Base-by-base conservation (phyloP, 2,888 invertebrate genomes). In the Pandemis corylana region DNA sequence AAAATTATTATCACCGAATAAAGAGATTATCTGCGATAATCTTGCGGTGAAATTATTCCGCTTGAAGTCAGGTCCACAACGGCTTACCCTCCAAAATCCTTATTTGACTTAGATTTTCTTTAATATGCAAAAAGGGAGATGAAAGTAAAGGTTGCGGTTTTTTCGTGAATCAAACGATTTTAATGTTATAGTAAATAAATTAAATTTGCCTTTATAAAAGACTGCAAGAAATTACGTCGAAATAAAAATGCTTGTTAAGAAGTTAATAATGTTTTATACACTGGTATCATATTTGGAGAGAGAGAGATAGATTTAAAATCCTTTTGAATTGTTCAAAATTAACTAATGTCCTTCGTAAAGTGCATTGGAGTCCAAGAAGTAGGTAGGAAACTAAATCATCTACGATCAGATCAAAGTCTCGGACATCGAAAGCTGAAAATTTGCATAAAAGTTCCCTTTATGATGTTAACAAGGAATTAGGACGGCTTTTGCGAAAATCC, bases 1-100 rank as follows among this genome's bases (percentile, higher is more conserved):
- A 59, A 62, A 36, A 69, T 62, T 62, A 62, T 62, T n/a, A 63
- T 62, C 51, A 15, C 49, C 20, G 62, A 63, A 63, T 62, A 62
- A 69, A 20, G 69, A 69, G 61, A 63, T 63, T 62, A 69, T 62
- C 62, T 10, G 49, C 49, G 69, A 69, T 69, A 69, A 62, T 49
- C 62, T 63, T 12, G 9, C 46, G 62, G 3, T 69, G 6, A 63
- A 62, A 13, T 59, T 49, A 68, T 69, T 62, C 69, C 46, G 62
- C 69, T 69, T 65, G 65, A 65, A 28, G 20, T 64, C 20, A 36
- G 28, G 46, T 65, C 46, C 13, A 2, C n/a, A 49, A 49, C 51
- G n/a, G 28, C 49, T 65, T 36, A 46, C 49, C 28, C 49, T 65
- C 20, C 20, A 65, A 65, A 36, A 49, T 28, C 65, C 49, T 65